Evolutionary conservation across 2,113 vertebrate species (phyloP).

Genomic region (Sialia sialis): DNA sequence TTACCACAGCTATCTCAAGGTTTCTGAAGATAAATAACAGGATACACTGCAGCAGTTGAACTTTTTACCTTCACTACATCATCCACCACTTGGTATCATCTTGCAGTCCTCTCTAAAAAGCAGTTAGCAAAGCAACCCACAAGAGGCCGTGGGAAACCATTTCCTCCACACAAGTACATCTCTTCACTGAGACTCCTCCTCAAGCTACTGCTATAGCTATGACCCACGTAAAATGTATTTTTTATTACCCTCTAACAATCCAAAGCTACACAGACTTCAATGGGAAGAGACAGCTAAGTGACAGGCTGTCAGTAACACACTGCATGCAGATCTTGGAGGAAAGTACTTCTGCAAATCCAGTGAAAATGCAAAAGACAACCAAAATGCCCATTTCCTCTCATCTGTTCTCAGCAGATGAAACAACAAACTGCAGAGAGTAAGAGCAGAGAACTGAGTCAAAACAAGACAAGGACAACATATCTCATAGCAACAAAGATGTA

Average conservation of each 20-base stretch:
- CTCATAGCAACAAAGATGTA: not conserved
- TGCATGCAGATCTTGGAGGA: not conserved
- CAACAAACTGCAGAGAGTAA: not conserved
- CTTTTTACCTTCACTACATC: not conserved
- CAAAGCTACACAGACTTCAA: not conserved
- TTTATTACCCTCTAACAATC: not conserved
- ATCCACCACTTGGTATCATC: not conserved
- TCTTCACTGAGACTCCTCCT: not conserved
- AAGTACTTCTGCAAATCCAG: not conserved
- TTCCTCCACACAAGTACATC: not conserved
- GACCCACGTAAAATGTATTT: not conserved
- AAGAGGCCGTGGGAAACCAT: not conserved
- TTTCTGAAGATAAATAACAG: not conserved
- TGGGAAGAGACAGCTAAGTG: not conserved
- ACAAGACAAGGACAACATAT: not conserved
- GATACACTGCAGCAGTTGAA: not conserved
- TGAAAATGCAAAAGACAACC: not conserved
- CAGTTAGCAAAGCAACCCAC: not conserved
- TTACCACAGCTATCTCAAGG: not conserved
- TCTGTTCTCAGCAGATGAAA: not conserved
- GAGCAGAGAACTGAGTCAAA: not conserved
- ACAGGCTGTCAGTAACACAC: not conserved
- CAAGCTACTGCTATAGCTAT: not conserved
- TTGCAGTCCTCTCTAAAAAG: not conserved
- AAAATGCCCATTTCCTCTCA: constrained; percentile 17